Evolutionary conservation across 2,888 invertebrate species (phyloP), one percentile per base, ranked within the genome.

Genomic region (Congeria kusceri): DNA sequence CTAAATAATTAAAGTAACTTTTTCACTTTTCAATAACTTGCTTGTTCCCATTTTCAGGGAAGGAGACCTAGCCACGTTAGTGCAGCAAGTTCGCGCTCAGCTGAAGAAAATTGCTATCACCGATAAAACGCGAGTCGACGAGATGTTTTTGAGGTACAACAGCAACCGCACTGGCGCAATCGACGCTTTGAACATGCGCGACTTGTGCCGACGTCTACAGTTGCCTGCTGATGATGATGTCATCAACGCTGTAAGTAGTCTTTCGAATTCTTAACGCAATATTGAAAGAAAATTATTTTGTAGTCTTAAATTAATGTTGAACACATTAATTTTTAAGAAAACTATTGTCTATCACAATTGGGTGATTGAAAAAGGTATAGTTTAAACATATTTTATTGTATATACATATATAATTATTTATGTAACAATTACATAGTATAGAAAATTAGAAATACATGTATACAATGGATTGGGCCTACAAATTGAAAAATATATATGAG

Each of bases 31-130:
- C 1, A 39, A 3, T 9, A 39, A 39, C 18, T 44, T 44, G 11
- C 46, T 5, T 13, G 11, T 46, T 46, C 32, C 11, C 53, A 49
- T 69, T 62, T 71, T 23, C 84, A 91, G 90, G 46, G 84, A 86
- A 32, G 93, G 92, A 25, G 93, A 93, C 70, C 85, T 93, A 13
- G 83, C 89, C 9, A 77, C 78, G 27, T 81, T 93, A 62, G 92
- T 92, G 27, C 66, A 68, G 27, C 93, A 93, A 77, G 91, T 93
- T 1, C 86, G 90, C 74, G 90, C 91, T 64, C 93, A 93, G 84
- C 86, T 93, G 76, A 93, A 93, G 88, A 92, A 92, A 85, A 90
- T 93, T 47, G 92, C 92, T 56, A 92, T 93, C 79, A 93, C 93
- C 18, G 92, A 92, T 82, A 92, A 89, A 72, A 88, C 88, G 18